Percentiles rank a stretch among this genome's conserved stretches.
These are phyloP conservation scores for Prinia subflava DNA, from an alignment of 2,113 vertebrate species.

Conservation along the genomic window DNA sequence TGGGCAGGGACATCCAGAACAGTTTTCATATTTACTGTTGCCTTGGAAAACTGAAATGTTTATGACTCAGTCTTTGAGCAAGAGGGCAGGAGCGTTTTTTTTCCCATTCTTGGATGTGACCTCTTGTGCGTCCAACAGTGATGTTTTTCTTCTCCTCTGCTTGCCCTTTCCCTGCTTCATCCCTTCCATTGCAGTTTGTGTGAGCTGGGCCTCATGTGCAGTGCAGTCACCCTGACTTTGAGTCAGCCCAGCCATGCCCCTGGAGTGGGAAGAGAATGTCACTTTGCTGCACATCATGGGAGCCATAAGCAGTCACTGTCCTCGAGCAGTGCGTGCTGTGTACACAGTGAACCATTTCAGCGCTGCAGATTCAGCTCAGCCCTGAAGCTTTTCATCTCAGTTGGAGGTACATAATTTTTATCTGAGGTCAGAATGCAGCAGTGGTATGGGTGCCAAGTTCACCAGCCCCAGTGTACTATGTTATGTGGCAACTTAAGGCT, in stretches of 20 bases:
- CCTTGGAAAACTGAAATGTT: slow-evolving; percentile 24
- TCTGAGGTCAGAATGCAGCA: not conserved
- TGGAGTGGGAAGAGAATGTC: not conserved
- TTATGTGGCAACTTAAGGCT: not conserved
- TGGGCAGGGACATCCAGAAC: not conserved
- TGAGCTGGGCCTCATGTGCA: not conserved
- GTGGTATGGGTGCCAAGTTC: not conserved
- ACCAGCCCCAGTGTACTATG: not conserved
- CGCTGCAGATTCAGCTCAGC: not conserved
- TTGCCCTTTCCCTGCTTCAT: not conserved
- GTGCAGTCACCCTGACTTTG: not conserved
- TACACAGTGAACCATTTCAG: not conserved
- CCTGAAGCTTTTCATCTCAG: not conserved
- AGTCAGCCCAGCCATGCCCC: not conserved
- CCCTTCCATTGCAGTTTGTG: not conserved
- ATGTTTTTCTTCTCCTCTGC: not conserved
- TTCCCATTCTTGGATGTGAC: not conserved
- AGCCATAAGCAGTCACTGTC: not conserved
- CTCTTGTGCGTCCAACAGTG: not conserved
- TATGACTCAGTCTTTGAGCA: not conserved
- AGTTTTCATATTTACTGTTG: not conserved
- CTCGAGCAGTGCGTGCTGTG: not conserved
- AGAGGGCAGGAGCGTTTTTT: not conserved
- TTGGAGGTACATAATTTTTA: not conserved
- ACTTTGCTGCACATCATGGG: not conserved